These are phyloP conservation scores for Amphibalanus amphitrite DNA, from an alignment of 1,140 invertebrate genomes.

Conservation along the genomic window DNA sequence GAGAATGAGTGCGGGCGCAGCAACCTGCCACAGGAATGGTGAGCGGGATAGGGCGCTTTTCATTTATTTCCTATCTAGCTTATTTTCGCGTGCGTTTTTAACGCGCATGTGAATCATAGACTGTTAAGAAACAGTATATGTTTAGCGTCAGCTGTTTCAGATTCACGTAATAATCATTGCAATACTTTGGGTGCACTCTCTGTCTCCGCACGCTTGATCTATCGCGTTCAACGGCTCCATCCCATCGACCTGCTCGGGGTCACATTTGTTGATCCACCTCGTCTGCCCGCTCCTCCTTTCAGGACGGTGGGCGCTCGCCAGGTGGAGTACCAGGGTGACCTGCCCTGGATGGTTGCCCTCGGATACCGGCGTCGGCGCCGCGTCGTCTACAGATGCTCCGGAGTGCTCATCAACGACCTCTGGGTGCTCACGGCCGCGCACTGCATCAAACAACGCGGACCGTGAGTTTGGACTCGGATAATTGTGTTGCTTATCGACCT, in stretches of 20 bases:
- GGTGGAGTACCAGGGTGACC: not conserved
- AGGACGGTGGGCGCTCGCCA: not conserved
- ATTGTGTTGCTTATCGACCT: not conserved
- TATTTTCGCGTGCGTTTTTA: not conserved
- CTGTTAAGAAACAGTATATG: not conserved
- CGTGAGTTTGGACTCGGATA: not conserved
- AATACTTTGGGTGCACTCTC: not conserved
- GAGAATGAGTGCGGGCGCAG: not conserved
- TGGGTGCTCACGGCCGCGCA: not conserved
- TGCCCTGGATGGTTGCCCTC: not conserved
- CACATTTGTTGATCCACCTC: too few species aligned
- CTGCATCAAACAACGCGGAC: not conserved
- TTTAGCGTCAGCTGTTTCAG: not conserved
- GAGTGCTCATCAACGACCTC: not conserved
- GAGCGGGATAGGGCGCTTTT: too few species aligned
- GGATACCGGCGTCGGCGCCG: not conserved
- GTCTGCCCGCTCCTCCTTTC: too few species aligned
- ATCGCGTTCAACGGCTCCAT: too few species aligned
- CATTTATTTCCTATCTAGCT: too few species aligned
- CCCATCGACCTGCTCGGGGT: too few species aligned
- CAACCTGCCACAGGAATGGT: not conserved
- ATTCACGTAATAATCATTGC: not conserved
- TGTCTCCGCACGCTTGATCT: not conserved
- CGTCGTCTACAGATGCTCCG: not conserved
- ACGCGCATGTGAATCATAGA: not conserved